Evolutionary conservation across 23 tunicate genomes (phyloP), one percentile per base, ranked within the genome.

Genomic region (Ascidia mentula): DNA sequence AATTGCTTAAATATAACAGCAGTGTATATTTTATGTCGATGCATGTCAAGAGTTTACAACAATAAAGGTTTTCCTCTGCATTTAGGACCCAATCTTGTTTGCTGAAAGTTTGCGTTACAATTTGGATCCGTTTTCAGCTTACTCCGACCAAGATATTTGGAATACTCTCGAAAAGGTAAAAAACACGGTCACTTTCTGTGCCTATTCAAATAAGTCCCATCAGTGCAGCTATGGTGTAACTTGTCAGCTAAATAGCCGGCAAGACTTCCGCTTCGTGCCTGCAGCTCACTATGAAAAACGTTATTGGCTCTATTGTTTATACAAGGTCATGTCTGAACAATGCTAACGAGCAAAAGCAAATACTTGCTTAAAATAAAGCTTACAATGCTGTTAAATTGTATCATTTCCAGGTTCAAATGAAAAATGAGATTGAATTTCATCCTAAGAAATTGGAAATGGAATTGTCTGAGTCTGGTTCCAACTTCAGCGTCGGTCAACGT

Each of bases 401-500:
- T n/a, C n/a, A n/a, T n/a, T n/a, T n/a, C n/a, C 24, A 89, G 79
- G 96, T 90, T 34, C 96, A 90, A 31, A 59, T 90, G 79, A 90
- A 80, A 59, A 37, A 59, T 30, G 76, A 77, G 1, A 86, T 90
- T 45, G 87, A 82, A 40, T 40, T 36, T 69, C 61, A 77, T 46
- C 79, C 87, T 1, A 69, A 76, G 79, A 90, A 90, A 76, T 71
- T 90, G 30, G 80, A 81, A 30, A 37, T 61, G 0, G 79, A 74
- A 38, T 77, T 92, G 40, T 42, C 83, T 15, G 89, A 88, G 46
- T 72, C 87, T 2, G 98, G 98, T 22, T 78, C 83, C 1, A 92
- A 87, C 75, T 80, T 92, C 76, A 87, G 92, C 36, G 91, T 92
- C 39, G 98, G 98, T 9, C 90, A 92, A 75, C 89, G 98, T 28